Conservation (phyloP, 1,140 invertebrate species). For the Lepidurus couesii region DNA sequence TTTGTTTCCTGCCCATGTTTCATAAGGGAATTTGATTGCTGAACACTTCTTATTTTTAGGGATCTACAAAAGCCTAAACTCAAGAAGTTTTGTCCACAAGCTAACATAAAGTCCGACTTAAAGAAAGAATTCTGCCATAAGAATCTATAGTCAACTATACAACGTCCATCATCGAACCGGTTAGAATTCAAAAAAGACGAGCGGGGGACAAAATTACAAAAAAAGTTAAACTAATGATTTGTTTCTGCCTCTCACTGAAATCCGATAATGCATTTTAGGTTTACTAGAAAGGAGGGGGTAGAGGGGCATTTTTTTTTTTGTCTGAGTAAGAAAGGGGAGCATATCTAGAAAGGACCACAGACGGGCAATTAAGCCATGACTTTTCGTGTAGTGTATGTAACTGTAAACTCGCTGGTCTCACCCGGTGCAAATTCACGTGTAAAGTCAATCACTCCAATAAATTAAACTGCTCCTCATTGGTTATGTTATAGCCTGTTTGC, state of each 20-base stretch:
- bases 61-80: constrained; percentile 6
- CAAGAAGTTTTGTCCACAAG: background rate
- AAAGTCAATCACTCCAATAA: constrained; percentile 9
- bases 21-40: background rate
- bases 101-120: background rate
- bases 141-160: constrained; percentile 9
- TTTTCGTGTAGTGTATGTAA: constrained; percentile 15
- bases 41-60: background rate
- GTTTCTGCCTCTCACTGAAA: background rate
- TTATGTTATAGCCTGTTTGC: background rate
- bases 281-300: background rate
- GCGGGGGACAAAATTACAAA: background rate
- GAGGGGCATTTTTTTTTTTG: background rate
- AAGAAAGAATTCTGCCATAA: background rate
- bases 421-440: background rate
- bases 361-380: constrained; percentile 15
- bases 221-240: background rate
- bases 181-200: constrained; percentile 8
- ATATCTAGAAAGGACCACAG: constrained; percentile 22
- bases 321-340: constrained; percentile 17
- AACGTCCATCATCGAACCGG: constrained; percentile 3
- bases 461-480: background rate
- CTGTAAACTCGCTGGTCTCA: constrained; percentile 9
- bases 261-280: background rate
- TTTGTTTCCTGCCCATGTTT: background rate